phyloP scores from a whole-genome alignment of 2,113 vertebrate species.

The Lagopus leucura region DNA sequence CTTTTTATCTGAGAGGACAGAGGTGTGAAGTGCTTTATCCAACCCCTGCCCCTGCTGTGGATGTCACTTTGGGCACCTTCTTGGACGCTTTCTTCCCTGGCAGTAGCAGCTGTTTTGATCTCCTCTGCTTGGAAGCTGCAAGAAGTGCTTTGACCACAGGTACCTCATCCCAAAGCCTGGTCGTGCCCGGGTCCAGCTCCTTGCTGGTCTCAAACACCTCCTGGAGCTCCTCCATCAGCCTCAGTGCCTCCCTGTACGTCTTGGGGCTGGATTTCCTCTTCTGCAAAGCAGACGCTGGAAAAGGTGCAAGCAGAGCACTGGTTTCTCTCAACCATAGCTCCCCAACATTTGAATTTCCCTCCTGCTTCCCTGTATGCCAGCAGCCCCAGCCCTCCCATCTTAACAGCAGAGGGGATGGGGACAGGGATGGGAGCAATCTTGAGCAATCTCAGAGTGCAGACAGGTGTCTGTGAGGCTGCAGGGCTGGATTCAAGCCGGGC shows the following conservation, averaged over 20 bases:
- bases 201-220: neutral
- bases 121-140: accelerated
- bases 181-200: neutral
- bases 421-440: neutral
- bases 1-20: neutral
- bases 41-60: neutral
- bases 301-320: neutral
- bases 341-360: neutral
- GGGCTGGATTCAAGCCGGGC: neutral
- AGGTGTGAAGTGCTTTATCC: neutral
- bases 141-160: neutral
- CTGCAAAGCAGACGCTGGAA: neutral
- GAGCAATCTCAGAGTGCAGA: neutral
- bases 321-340: neutral
- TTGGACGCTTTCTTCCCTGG: neutral
- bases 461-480: neutral
- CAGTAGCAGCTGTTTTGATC: neutral
- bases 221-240: constrained; percentile 65
- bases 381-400: accelerated
- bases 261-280: neutral
- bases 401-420: neutral
- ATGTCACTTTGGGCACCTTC: neutral
- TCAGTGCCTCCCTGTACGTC: constrained; percentile 52
- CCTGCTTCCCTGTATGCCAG: neutral
- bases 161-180: accelerated